Evolutionary conservation across 2,113 vertebrate genomes (phyloP).

Genomic region (Gallinago paraguaiae): DNA sequence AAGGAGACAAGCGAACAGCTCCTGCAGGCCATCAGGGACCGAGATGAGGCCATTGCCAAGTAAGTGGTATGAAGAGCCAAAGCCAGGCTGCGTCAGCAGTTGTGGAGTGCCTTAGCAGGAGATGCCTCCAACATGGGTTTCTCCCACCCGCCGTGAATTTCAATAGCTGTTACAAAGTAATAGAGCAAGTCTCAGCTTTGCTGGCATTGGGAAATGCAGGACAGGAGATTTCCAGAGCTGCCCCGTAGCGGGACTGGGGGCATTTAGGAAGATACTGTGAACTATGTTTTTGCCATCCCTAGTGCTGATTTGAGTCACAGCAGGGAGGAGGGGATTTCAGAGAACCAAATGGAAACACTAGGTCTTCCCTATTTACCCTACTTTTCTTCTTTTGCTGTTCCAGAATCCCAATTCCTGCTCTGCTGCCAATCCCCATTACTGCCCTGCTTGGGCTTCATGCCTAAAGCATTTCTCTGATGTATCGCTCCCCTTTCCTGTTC

Average conservation of each 20-base stretch:
- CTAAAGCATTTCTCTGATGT: not conserved
- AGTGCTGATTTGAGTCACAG: not conserved
- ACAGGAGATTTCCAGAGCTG: not conserved
- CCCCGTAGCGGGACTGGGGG: not conserved
- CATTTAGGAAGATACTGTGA: not conserved
- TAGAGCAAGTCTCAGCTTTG: not conserved
- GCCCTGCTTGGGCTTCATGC: not conserved
- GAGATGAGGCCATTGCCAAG: slow-evolving; percentile 96
- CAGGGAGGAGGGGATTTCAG: not conserved
- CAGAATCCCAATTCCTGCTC: not conserved
- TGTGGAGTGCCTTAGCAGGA: not conserved
- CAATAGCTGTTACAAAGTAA: not conserved
- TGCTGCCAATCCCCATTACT: not conserved
- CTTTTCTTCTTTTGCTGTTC: not conserved
- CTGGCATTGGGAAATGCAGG: not conserved
- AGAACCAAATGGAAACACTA: not conserved
- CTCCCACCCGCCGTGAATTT: not conserved
- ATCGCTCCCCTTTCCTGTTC: not conserved
- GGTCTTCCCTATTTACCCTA: not conserved
- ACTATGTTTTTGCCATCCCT: not conserved
- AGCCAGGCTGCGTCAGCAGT: not conserved
- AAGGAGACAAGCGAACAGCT: slow-evolving; percentile 87
- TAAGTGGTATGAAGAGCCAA: slow-evolving; percentile 53
- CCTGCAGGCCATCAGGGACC: slow-evolving; percentile 92
- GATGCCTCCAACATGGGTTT: not conserved